Conservation (phyloP, 2,113 vertebrate genomes). For the Atrichornis clamosus region DNA sequence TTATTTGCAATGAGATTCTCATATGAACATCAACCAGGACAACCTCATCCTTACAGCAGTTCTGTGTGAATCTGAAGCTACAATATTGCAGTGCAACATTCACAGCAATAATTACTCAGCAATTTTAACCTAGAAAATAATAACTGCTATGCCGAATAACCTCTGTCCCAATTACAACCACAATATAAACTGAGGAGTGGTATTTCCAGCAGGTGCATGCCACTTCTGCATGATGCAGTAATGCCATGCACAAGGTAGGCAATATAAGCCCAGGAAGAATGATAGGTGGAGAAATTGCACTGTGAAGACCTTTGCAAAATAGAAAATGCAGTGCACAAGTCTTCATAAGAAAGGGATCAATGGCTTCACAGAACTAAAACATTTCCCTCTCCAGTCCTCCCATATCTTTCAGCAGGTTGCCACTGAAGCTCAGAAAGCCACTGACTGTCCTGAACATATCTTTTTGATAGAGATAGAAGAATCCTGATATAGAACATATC, state of each 20-base stretch:
- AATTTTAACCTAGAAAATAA: background rate
- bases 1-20: background rate
- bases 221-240: background rate
- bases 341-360: background rate
- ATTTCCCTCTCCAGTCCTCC: background rate
- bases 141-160: background rate
- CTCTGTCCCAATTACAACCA: background rate
- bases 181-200: background rate
- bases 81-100: background rate
- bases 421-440: background rate
- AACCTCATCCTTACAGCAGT: background rate
- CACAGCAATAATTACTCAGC: background rate
- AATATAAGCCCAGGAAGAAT: background rate
- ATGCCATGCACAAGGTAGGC: background rate
- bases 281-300: background rate
- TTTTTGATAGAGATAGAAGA: background rate
- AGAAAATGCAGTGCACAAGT: background rate
- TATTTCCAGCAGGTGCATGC: background rate
- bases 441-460: background rate
- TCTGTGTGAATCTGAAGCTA: background rate
- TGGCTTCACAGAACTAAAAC: background rate
- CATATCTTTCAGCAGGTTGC: background rate
- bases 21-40: background rate
- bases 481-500: background rate
- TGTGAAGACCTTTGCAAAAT: background rate